Evolutionary conservation across 2,113 vertebrate species (phyloP).

Genomic region (Sigmodon hispidus): DNA sequence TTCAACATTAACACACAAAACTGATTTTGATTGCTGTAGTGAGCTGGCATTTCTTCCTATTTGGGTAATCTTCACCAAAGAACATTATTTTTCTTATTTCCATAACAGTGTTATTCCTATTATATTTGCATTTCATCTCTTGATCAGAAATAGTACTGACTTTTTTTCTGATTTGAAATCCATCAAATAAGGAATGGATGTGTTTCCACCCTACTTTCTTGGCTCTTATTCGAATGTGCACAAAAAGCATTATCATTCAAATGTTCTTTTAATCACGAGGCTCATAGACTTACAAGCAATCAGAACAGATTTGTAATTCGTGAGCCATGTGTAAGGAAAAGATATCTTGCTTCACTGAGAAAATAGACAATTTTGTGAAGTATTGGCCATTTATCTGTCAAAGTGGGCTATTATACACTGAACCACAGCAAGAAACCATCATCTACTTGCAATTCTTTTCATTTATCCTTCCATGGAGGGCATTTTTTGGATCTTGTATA

Average conservation of each 20-base stretch:
- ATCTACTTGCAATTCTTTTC: slow-evolving; percentile 50
- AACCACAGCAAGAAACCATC: slow-evolving; percentile 57
- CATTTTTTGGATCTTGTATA: neutral
- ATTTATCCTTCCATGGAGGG: slow-evolving; percentile 43
- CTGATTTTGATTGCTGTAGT: neutral
- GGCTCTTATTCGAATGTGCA: slow-evolving; percentile 19
- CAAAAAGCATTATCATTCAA: slow-evolving; percentile 63
- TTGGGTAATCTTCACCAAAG: neutral
- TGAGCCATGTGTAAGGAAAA: slow-evolving; percentile 70
- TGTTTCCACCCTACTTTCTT: slow-evolving; percentile 1
- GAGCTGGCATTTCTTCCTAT: neutral
- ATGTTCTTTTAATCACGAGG: slow-evolving; percentile 70
- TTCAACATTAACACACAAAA: neutral
- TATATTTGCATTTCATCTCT: neutral
- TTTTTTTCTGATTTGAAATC: slow-evolving; percentile 26
- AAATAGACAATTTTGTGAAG: slow-evolving; percentile 75
- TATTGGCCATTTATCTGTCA: slow-evolving; percentile 75
- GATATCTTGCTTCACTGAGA: slow-evolving; percentile 77
- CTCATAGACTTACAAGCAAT: slow-evolving; percentile 68
- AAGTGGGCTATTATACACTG: slow-evolving; percentile 63
- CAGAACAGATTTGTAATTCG: slow-evolving; percentile 73
- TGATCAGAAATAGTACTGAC: neutral
- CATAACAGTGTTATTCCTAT: neutral
- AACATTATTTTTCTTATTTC: neutral
- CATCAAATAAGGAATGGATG: neutral